Evolutionary conservation across 2,888 invertebrate species (phyloP), one percentile per base, ranked within the genome.

Genomic region (Ennomos fuscantarius): DNA sequence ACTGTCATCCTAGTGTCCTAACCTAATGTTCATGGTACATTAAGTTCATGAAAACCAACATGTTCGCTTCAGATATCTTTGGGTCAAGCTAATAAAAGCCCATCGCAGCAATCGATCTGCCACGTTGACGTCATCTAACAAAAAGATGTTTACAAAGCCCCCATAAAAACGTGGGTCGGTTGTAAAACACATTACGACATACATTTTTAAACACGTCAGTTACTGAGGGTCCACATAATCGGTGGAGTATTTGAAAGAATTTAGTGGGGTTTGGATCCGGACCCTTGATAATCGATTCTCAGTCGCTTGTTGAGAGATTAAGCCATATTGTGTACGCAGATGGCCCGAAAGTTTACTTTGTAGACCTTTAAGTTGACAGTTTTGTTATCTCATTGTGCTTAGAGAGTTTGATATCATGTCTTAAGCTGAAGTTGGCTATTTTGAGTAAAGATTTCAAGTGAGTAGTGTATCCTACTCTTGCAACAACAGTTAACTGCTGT

Each of bases 231-330:
- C 35, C 48, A 62, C 52, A 53, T 66, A 66, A 66, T 63, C 58
- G 60, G 44, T 13, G 42, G 58, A 60, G 59, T 66, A 62, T 62
- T 61, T 56, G 55, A 65, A 69, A 68, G 66, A 68, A 67, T 69
- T 68, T 68, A 70, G 63, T 63, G 63, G 65, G 68, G 69, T 68
- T 10, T 63, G 37, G 56, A 62, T 68, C 13, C 62, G 35, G 55
- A 63, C 62, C 54, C 52, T 49, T 60, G 52, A 63, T 69, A 72
- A 72, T 72, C 70, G 70, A 69, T 72, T 70, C 62, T 46, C 58
- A 65, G 63, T 67, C 66, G 69, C 66, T 63, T 65, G 63, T 63
- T 63, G 52, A 55, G 63, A 66, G 66, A 72, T 72, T 68, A 72
- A 68, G 60, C 49, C 49, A 34, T 56, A 41, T 60, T 36, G 55